A percentile compares a stretch with the other conserved stretches of the same genome.
These are phyloP conservation scores for Tenthredo distinguenda DNA, from an alignment of 2,888 invertebrate species.

Conservation along the genomic window DNA sequence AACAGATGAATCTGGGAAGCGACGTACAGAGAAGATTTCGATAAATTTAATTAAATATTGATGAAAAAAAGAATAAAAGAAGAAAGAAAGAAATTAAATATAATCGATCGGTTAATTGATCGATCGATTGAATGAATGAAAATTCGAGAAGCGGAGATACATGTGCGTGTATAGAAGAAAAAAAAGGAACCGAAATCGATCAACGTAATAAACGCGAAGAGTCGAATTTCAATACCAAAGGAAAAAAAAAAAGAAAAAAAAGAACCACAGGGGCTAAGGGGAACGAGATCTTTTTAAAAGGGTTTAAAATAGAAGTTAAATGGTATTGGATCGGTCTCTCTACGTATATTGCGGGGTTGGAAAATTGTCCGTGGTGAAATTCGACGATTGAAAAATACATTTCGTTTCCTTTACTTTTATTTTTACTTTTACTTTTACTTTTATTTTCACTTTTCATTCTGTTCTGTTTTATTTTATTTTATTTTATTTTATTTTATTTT, in stretches of 20 bases:
- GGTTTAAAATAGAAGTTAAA: not conserved
- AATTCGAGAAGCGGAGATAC: too few species aligned
- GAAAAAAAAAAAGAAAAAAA: not conserved
- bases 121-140: not conserved
- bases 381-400: conserved; percentile 14
- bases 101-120: not conserved
- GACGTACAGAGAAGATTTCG: not conserved
- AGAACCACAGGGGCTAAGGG: not conserved
- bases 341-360: not conserved
- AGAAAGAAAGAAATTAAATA: too few species aligned
- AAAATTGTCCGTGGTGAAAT: not conserved
- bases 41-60: not conserved
- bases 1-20: not conserved
- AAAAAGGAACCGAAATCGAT: not conserved
- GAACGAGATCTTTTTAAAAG: not conserved
- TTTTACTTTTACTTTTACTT: not conserved
- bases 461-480: not conserved
- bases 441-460: not conserved
- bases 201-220: not conserved
- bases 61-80: not conserved
- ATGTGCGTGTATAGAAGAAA: not conserved
- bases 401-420: not conserved
- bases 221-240: not conserved
- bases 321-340: not conserved
- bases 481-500: not conserved